Evolutionary conservation across 1,140 invertebrate species (phyloP).

Genomic region (Atta colombica): DNA sequence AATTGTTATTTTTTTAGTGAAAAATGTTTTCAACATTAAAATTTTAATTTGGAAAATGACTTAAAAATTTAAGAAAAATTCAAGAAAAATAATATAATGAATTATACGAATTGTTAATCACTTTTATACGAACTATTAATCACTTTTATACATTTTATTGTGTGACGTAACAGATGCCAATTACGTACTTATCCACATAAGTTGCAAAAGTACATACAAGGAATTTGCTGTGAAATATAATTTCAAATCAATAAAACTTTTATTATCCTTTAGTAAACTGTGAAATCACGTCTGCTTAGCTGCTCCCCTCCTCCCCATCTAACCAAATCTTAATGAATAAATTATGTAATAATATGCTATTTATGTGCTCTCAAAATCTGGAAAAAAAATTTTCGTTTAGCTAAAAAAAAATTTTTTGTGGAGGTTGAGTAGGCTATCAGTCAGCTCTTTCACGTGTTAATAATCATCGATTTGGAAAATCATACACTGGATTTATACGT

Average conservation of each 20-base stretch:
- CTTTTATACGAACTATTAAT: too few species aligned
- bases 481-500: too few species aligned
- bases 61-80: neutral
- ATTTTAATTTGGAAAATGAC: neutral
- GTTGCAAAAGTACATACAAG: neutral
- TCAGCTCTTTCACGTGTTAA: too few species aligned
- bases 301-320: too few species aligned
- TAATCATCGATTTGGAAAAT: too few species aligned
- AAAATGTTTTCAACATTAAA: neutral
- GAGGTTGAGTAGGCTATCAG: too few species aligned
- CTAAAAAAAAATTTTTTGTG: too few species aligned
- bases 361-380: too few species aligned
- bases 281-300: neutral
- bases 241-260: neutral
- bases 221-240: neutral
- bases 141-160: neutral
- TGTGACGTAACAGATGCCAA: neutral
- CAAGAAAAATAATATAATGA: neutral
- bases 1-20: neutral
- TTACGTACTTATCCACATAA: neutral
- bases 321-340: too few species aligned
- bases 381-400: too few species aligned
- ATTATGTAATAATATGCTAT: too few species aligned
- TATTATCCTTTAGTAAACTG: neutral
- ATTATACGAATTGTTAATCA: neutral